These are phyloP conservation scores for Alca torda DNA, from an alignment of 2,797 vertebrate species.

Conservation along the genomic window DNA sequence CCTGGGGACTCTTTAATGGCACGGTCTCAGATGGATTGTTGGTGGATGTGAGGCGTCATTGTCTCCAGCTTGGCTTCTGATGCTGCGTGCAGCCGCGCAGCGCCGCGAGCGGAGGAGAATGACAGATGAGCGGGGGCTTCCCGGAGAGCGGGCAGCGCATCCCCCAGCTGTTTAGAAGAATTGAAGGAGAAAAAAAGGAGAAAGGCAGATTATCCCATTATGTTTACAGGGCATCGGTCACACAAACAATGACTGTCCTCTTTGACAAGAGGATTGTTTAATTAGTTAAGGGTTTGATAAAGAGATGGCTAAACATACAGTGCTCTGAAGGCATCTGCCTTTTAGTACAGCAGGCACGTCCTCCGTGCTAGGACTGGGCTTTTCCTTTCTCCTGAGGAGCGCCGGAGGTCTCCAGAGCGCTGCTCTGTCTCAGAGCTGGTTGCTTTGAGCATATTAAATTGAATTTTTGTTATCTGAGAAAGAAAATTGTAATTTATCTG, in stretches of 20 bases:
- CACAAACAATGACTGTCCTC: constrained; percentile 39
- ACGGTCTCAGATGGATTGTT: neutral
- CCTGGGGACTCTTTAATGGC: neutral
- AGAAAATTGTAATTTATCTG: neutral
- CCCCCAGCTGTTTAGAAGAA: constrained; percentile 39
- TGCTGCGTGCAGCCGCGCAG: constrained; percentile 42
- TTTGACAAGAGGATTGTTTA: constrained; percentile 58
- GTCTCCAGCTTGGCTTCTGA: constrained; percentile 61
- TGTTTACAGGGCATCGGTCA: constrained; percentile 58
- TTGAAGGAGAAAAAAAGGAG: neutral
- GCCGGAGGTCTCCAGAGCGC: neutral
- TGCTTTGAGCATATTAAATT: neutral
- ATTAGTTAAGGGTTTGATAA: constrained; percentile 63
- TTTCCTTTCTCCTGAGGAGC: neutral
- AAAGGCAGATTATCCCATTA: constrained; percentile 50
- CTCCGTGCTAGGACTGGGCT: neutral
- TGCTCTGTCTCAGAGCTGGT: neutral
- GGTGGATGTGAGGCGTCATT: neutral
- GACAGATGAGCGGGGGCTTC: constrained; percentile 30
- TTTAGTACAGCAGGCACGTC: constrained; percentile 8
- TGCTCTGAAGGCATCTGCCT: constrained; percentile 60
- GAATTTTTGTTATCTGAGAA: neutral
- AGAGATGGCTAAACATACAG: constrained; percentile 48
- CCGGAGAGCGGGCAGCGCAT: neutral
- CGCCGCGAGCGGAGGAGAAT: neutral